Evolutionary conservation across 1,140 invertebrate genomes (phyloP), one percentile per base, ranked within the genome.

Genomic region (Heliconius hermathena): DNA sequence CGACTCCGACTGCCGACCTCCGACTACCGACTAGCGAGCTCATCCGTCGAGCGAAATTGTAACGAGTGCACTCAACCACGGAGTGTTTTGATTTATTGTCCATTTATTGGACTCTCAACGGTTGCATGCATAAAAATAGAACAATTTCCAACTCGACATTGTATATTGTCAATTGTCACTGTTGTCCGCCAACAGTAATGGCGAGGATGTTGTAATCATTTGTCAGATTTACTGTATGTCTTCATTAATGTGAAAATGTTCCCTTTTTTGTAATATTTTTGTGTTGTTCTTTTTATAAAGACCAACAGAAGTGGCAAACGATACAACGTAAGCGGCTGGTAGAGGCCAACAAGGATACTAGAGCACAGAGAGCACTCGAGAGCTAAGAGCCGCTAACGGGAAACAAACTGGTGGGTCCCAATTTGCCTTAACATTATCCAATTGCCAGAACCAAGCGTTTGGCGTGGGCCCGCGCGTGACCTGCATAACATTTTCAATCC

Each of bases 11-110:
- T 33, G 5, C 33, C 33, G 33, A 33, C 33, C n/a, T n/a, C n/a
- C n/a, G n/a, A n/a, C n/a, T 33, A 33, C 33, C 33, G 33, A 33
- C 33, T 33, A 33, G 74, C 81, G 78, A 81, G 75, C 74, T 78
- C 86, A 85, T 88, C 85, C 87, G 85, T 76, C 80, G 49, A 86
- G 88, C 88, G 82, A 91, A 91, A 90, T 92, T 90, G 89, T 86
- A 83, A 83, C 85, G 84, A 91, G 86, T 90, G 88, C 88, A 90
- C 89, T 90, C 88, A 87, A 82, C 86, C 84, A 86, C 82, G 81
- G 85, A 85, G 87, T 92, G 90, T 93, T 92, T 88, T 92, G 92
- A 93, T 94, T 94, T 93, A 93, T 92, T 90, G 89, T 85, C 86
- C 91, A 89, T 92, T 94, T 93, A 91, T 93, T 92, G 89, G 80